Evolutionary conservation across 1,140 invertebrate genomes (phyloP).

Genomic region (Drosophila oshimai): DNA sequence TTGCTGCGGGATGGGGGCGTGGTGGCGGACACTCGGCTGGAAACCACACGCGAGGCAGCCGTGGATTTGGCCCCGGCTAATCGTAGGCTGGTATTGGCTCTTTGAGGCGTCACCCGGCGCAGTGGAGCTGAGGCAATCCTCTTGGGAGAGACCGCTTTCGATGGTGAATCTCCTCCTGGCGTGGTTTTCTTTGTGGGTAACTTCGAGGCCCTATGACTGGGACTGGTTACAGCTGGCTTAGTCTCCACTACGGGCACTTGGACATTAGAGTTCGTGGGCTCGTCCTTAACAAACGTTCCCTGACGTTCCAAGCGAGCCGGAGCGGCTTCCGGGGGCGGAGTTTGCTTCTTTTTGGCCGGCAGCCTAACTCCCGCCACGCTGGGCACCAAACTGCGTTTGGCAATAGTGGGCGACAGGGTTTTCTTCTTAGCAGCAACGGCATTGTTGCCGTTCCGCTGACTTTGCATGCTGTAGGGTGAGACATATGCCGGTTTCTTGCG

Average conservation of each 20-base stretch:
- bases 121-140: slow-evolving; percentile 10
- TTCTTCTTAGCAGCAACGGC: slow-evolving; percentile 48
- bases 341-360: slow-evolving; percentile 47
- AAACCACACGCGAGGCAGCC: slow-evolving; percentile 44
- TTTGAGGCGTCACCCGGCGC: slow-evolving; percentile 83
- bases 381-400: slow-evolving; percentile 49
- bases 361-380: not conserved
- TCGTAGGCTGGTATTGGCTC: slow-evolving; percentile 83
- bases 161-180: slow-evolving; percentile 42
- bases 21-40: slow-evolving; percentile 84
- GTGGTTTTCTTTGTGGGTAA: slow-evolving; percentile 65
- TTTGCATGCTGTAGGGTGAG: slow-evolving; percentile 84
- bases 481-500: slow-evolving; percentile 89
- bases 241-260: slow-evolving; percentile 83
- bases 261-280: slow-evolving; percentile 83
- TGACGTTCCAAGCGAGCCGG: slow-evolving; percentile 87
- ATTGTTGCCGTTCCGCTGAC: slow-evolving; percentile 69
- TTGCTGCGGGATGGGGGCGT: slow-evolving; percentile 85
- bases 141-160: slow-evolving; percentile 31
- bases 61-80: slow-evolving; percentile 62
- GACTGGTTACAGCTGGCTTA: slow-evolving; percentile 80
- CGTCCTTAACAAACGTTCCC: slow-evolving; percentile 94
- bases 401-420: slow-evolving; percentile 59
- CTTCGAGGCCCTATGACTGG: slow-evolving; percentile 82
- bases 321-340: slow-evolving; percentile 1